phyloP scores from a whole-genome alignment of 1,140 invertebrate species.

The Saccostrea glomerata region DNA sequence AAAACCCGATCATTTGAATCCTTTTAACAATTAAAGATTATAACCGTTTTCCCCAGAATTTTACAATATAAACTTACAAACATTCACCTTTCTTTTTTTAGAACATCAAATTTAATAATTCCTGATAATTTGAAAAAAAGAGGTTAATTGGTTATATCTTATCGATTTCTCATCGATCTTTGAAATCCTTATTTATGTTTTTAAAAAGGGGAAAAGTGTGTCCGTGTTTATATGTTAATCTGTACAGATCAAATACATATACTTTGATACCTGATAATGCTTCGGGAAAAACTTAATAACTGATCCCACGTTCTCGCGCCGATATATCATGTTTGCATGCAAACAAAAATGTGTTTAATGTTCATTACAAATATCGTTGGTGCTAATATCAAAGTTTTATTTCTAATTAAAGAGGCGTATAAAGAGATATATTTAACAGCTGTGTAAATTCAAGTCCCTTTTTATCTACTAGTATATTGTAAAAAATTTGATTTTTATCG shows the following conservation, averaged over 20 bases:
- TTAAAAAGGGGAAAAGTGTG: background rate
- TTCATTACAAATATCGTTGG: background rate
- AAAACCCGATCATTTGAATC: background rate
- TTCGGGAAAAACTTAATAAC: background rate
- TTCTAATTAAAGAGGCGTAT: background rate
- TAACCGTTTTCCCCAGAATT: too few relatives aligned
- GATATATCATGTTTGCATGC: background rate
- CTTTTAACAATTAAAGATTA: background rate
- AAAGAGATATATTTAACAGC: background rate
- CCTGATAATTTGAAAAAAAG: background rate
- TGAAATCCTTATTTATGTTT: background rate
- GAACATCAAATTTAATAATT: background rate
- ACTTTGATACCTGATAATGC: background rate
- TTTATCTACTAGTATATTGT: too few relatives aligned
- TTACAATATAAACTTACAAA: background rate
- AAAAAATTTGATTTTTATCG: too few relatives aligned
- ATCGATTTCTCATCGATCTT: background rate
- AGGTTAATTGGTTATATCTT: slow-evolving; percentile 14
- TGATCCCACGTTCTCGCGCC: slow-evolving; percentile 5
- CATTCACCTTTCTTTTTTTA: background rate
- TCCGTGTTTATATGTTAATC: slow-evolving; percentile 19
- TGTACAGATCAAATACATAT: slow-evolving; percentile 1
- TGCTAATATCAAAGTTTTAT: background rate
- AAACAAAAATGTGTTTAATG: background rate
- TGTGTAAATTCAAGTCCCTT: background rate